Base-by-base conservation (phyloP, 2,113 vertebrate genomes). In the Porphyrio hochstetteri region DNA sequence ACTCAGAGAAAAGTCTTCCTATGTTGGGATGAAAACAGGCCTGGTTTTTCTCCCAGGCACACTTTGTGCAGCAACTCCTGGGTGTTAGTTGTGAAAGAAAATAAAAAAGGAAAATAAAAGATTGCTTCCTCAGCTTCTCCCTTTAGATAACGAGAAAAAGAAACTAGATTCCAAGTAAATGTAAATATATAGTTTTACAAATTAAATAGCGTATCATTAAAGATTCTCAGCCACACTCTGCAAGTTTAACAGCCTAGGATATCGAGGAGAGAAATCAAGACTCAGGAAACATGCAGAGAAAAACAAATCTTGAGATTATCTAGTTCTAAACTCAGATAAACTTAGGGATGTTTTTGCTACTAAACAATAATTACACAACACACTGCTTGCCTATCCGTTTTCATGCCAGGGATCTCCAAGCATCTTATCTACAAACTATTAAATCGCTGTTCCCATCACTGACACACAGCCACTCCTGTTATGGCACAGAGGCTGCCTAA, bases 301-400 rank as follows among this genome's bases (percentile, higher is more conserved):
- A 88, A 86, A 79, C 16, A 78, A 71, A 86, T 68, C 27, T 78
- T 74, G 28, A 86, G 25, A 78, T 74, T 40, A 83, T 20, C 9
- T 9, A 65, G 55, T 3, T 25, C 67, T 82, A 82, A 92, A 85
- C 33, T 74, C 48, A 60, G 12, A 70, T 36, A 85, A 90, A 80
- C 9, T 40, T 83, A 46, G 40, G 40, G 76, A 83, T 25, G 23
- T 18, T 88, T 88, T 90, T 90, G n/a, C 56, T 90, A 29, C 56
- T 67, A 68, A 93, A 59, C 23, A 88, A 67, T 88, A 96, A 90
- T 91, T 82, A 69, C 50, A 80, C 23, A 88, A 42, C 35, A 84
- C 17, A 40, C 10, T 65, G 31, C 84, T 88, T 78, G 70, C 23
- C 52, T 86, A 60, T 61, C 57, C 84, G 52, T 40, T 55, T 82